Percentiles rank a stretch among this genome's conserved stretches.
Evolutionary conservation across 2,797 vertebrate species (phyloP).

Genomic region (Simalia tracyae): DNA sequence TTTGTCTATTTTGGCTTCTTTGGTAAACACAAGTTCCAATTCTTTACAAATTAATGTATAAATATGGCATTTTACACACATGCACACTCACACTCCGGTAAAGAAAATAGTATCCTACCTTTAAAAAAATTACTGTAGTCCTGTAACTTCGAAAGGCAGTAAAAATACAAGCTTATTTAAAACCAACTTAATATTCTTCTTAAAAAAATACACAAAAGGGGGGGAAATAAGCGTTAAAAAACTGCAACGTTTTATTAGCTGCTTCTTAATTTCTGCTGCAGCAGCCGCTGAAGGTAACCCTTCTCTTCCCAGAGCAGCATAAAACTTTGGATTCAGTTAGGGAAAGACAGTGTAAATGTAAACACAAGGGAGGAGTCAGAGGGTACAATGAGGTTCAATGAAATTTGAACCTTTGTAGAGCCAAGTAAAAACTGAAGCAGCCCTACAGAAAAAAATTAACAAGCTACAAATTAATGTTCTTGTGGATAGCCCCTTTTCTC

Average conservation of each 20-base stretch:
- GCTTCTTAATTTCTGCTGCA: neutral
- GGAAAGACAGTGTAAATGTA: conserved; percentile 81
- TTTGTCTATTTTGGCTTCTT: conserved; percentile 4
- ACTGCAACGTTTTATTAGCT: neutral
- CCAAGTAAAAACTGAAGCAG: conserved; percentile 45
- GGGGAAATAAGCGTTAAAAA: neutral
- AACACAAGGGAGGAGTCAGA: conserved; percentile 80
- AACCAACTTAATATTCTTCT: neutral
- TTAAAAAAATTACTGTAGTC: neutral
- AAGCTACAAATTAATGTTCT: conserved; percentile 18
- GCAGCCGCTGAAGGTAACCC: conserved; percentile 69
- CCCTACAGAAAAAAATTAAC: conserved; percentile 22
- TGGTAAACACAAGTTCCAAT: neutral
- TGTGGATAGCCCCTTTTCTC: conserved; percentile 1
- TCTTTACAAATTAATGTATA: neutral
- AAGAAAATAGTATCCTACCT: neutral
- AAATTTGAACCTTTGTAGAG: conserved; percentile 76
- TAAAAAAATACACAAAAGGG: neutral
- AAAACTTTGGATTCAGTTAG: conserved; percentile 76
- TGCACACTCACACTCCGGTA: neutral
- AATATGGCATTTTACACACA: conserved; percentile 7
- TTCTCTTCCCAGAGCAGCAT: conserved; percentile 64
- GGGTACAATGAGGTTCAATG: conserved; percentile 66
- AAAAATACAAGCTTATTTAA: conserved; percentile 10
- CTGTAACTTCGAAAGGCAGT: neutral